Evolutionary conservation across 2,113 vertebrate species (phyloP).

Genomic region (Rhea pennata): DNA sequence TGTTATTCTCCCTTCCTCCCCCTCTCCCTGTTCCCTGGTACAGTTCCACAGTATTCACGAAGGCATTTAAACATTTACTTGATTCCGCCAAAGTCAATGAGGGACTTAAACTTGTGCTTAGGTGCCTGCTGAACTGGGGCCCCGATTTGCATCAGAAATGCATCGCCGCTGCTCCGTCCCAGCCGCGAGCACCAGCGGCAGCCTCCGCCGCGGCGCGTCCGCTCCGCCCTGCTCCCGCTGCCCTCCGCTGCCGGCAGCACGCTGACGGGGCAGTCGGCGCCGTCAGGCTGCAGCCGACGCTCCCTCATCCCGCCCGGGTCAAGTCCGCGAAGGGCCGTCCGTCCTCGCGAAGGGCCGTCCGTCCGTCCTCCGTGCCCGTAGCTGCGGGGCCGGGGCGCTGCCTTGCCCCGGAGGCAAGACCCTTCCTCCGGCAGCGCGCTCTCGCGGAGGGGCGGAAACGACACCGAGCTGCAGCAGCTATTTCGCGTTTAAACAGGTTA

Average conservation of each 20-base stretch:
- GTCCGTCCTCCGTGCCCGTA: neutral
- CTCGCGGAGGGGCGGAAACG: neutral
- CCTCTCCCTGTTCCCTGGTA: neutral
- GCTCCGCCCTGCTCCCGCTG: neutral
- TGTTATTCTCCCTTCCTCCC: neutral
- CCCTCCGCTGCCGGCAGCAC: neutral
- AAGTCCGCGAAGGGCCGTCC: neutral
- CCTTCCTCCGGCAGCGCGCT: neutral
- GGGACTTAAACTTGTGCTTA: neutral
- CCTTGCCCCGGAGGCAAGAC: neutral
- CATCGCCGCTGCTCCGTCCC: neutral
- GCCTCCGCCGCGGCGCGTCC: neutral
- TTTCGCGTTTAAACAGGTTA: slow-evolving; percentile 57
- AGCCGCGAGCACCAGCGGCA: neutral
- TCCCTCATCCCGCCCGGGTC: neutral
- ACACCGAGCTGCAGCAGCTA: neutral
- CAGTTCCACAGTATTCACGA: neutral
- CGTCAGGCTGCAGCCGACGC: neutral
- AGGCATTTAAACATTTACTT: slow-evolving; percentile 10
- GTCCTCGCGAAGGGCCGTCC: too few species aligned
- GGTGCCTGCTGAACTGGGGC: slow-evolving; percentile 28
- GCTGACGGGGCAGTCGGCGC: neutral
- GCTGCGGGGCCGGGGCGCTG: neutral
- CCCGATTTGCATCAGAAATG: slow-evolving; percentile 16
- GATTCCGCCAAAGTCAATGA: neutral